These are phyloP conservation scores for Patella caerulea DNA, from an alignment of 2,888 invertebrate genomes.

Conservation along the genomic window DNA sequence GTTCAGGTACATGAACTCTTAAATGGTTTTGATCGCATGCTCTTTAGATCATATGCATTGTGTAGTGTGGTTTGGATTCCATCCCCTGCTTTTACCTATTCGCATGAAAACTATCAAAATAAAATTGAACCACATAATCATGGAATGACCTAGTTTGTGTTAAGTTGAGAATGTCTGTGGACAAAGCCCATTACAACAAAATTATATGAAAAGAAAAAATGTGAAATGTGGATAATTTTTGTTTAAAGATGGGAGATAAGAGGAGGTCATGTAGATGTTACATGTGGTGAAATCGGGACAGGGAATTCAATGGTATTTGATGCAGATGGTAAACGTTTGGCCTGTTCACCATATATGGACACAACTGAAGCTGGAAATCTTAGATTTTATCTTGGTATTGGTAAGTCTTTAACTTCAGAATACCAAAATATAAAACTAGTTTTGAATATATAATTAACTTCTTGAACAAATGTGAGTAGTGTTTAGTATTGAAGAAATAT, in stretches of 20 bases:
- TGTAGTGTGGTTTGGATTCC: too few species aligned
- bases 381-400: conserved; percentile 63
- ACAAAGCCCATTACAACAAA: conserved; percentile 14
- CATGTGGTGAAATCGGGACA: conserved; percentile 61
- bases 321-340: conserved; percentile 54
- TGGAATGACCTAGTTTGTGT: not conserved
- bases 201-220: not conserved
- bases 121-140: too few species aligned
- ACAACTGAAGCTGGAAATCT: conserved; percentile 59
- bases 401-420: conserved; percentile 43
- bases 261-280: conserved; percentile 57
- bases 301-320: conserved; percentile 61
- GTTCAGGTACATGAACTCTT: too few species aligned
- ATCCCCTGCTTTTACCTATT: too few species aligned
- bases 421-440: not conserved
- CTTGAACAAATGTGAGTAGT: too few species aligned
- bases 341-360: conserved; percentile 66
- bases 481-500: too few species aligned
- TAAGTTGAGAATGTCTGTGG: not conserved
- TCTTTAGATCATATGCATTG: too few species aligned
- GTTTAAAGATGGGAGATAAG: conserved; percentile 58
- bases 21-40: too few species aligned
- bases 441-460: not conserved
- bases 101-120: too few species aligned
- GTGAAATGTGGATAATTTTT: too few species aligned